These are phyloP conservation scores for Neodiprion pinetum DNA, from an alignment of 1,140 invertebrate genomes.

Conservation along the genomic window DNA sequence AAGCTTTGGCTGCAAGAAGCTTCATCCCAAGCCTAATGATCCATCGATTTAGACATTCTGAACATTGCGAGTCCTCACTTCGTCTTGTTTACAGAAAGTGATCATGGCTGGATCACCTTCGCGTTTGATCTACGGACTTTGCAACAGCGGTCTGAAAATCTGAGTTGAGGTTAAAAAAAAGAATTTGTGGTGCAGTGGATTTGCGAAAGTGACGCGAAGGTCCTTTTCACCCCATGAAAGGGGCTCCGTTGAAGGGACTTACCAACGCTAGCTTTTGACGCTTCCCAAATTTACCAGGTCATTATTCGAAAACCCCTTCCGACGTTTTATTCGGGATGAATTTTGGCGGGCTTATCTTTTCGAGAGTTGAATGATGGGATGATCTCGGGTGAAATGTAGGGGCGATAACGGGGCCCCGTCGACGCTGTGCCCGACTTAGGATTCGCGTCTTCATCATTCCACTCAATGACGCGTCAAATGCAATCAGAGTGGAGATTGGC, in stretches of 20 bases:
- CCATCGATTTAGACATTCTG: background rate
- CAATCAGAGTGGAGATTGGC: slow-evolving; percentile 51
- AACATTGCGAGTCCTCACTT: too few species aligned
- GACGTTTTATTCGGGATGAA: background rate
- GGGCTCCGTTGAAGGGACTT: too few species aligned
- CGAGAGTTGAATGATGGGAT: background rate
- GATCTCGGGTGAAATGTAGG: background rate
- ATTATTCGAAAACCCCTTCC: background rate
- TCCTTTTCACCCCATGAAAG: too few species aligned
- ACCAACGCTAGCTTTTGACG: too few species aligned
- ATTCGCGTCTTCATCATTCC: slow-evolving; percentile 46
- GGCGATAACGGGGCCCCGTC: background rate
- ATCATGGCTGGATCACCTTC: too few species aligned
- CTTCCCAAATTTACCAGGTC: background rate
- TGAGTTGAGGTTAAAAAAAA: too few species aligned
- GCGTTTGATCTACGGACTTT: too few species aligned
- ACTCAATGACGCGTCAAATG: slow-evolving; percentile 53
- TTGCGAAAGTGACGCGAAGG: too few species aligned
- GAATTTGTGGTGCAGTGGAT: too few species aligned
- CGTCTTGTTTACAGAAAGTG: too few species aligned
- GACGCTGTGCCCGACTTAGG: background rate
- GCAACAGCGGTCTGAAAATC: too few species aligned
- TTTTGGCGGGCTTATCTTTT: background rate
- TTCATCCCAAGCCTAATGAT: background rate
- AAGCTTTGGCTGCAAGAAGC: background rate